Percentiles rank a stretch among this genome's conserved stretches.
Conservation (phyloP, 2,113 vertebrate genomes). For the Amia ocellicauda region DNA sequence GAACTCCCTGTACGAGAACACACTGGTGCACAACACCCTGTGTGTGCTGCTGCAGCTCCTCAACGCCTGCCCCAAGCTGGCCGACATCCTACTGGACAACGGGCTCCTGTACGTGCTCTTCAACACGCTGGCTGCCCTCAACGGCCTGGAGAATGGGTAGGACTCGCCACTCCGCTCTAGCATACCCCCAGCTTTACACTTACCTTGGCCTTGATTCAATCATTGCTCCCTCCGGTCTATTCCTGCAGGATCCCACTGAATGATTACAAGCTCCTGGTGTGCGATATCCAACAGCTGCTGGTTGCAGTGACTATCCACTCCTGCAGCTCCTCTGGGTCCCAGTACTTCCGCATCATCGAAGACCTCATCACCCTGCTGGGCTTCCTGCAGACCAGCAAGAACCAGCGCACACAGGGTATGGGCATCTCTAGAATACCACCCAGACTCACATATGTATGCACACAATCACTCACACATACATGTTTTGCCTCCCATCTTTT, state of each 20-base stretch:
- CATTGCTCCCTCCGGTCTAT: not conserved
- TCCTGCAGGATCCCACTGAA: constrained; percentile 78
- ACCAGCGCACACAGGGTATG: constrained; percentile 85
- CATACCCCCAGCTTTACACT: no score
- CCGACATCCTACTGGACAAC: constrained; percentile 93
- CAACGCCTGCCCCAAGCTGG: constrained; percentile 90
- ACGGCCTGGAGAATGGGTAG: constrained; percentile 89
- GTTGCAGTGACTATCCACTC: constrained; percentile 92
- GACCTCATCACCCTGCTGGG: constrained; percentile 93
- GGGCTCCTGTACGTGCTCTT: constrained; percentile 92
- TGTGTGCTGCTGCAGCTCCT: constrained; percentile 89
- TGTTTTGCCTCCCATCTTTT: not conserved
- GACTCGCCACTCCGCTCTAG: constrained; percentile 26
- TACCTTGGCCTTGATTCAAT: not conserved
- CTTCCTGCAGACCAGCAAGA: constrained; percentile 91
- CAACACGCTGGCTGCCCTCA: constrained; percentile 89
- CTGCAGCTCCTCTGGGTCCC: constrained; percentile 92
- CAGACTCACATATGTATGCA: no score
- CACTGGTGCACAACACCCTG: constrained; percentile 84
- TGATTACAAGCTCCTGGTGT: constrained; percentile 88
- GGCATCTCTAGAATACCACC: not conserved
- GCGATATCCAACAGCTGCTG: constrained; percentile 91
- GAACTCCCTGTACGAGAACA: constrained; percentile 87
- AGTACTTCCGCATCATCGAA: constrained; percentile 97
- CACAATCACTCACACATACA: no score